Conservation (phyloP, 2,888 invertebrate species). For the Hirtodrosophila histrioides region DNA sequence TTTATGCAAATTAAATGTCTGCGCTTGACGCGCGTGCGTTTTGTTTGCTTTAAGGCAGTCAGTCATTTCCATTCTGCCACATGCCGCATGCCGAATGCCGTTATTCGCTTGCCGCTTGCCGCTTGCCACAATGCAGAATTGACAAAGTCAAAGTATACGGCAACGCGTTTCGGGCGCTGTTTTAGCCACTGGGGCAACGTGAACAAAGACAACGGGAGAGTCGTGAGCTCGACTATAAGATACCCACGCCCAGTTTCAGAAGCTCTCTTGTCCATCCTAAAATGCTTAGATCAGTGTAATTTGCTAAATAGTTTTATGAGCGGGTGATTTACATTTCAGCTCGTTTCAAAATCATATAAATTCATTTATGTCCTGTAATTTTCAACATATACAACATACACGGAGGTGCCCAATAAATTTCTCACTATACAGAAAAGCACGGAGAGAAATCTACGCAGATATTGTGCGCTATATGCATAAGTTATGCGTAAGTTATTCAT, state of each 20-base stretch:
- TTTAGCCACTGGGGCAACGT: conserved; percentile 27
- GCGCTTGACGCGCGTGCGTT: conserved; percentile 77
- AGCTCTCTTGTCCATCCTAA: no score
- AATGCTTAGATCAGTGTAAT: no score
- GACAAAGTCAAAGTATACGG: conserved; percentile 26
- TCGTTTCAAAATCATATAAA: no score
- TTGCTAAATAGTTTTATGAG: no score
- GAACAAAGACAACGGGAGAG: not conserved
- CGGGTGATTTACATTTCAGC: no score
- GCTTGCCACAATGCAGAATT: conserved; percentile 7
- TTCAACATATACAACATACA: no score
- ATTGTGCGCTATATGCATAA: no score
- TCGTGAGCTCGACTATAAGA: conserved; percentile 14
- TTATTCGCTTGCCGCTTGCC: not conserved
- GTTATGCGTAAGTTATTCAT: no score
- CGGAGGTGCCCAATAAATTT: no score
- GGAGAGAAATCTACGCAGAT: no score
- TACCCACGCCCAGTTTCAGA: not conserved
- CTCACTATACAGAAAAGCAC: no score
- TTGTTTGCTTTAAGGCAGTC: conserved; percentile 72
- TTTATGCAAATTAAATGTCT: conserved; percentile 79
- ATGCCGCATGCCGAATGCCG: conserved; percentile 7
- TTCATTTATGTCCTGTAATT: no score
- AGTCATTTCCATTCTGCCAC: conserved; percentile 40
- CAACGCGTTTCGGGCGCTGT: conserved; percentile 31